Evolutionary conservation across 2,888 invertebrate genomes (phyloP).

Genomic region (Cenopis cana): DNA sequence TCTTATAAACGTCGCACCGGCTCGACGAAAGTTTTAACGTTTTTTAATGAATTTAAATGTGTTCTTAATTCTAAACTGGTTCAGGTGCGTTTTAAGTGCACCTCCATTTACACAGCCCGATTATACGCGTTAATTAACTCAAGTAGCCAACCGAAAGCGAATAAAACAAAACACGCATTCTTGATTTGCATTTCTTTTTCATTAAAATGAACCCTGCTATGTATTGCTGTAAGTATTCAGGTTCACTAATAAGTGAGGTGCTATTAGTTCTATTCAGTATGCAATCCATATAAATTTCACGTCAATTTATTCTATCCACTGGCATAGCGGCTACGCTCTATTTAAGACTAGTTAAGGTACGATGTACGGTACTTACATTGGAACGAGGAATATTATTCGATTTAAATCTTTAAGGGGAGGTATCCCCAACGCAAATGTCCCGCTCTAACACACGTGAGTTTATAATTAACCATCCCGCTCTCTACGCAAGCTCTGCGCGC

Average conservation of each 20-base stretch:
- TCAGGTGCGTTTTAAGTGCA: constrained; percentile 69
- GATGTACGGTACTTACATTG: constrained; percentile 41
- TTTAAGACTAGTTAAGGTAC: constrained; percentile 52
- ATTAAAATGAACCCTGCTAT: constrained; percentile 30
- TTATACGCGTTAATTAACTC: constrained; percentile 46
- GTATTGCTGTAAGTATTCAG: constrained; percentile 22
- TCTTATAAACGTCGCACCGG: constrained; percentile 62
- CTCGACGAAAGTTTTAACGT: constrained; percentile 73
- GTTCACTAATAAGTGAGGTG: constrained; percentile 43
- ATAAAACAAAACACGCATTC: constrained; percentile 39
- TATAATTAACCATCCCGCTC: too few species aligned
- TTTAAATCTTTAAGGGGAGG: constrained; percentile 70
- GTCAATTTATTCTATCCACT: constrained; percentile 62
- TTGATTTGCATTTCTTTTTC: constrained; percentile 41
- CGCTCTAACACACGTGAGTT: too few species aligned
- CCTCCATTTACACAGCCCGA: constrained; percentile 62
- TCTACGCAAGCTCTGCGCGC: too few species aligned
- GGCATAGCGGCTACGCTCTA: constrained; percentile 55
- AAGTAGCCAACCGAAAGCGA: constrained; percentile 43
- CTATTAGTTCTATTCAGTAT: constrained; percentile 56
- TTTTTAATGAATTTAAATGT: constrained; percentile 82
- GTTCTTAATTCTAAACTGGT: constrained; percentile 82
- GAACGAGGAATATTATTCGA: constrained; percentile 64
- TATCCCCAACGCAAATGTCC: too few species aligned
- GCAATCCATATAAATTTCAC: constrained; percentile 66